Percentiles rank a stretch among this genome's conserved stretches.
Evolutionary conservation across 2,113 vertebrate genomes (phyloP).

Genomic region (Labeo rohita): DNA sequence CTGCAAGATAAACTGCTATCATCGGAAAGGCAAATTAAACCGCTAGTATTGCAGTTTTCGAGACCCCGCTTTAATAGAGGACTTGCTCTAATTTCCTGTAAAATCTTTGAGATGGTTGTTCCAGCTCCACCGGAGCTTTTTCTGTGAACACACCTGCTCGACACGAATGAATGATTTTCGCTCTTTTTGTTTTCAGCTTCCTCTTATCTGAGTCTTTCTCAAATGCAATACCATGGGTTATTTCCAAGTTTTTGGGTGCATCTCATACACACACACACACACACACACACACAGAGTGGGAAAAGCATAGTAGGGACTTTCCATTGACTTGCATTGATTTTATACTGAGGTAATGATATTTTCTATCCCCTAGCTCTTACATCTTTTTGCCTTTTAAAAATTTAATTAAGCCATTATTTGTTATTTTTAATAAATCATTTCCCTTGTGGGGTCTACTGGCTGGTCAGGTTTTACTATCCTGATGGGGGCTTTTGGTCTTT

Average conservation of each 20-base stretch:
- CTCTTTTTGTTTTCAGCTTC: conserved; percentile 1
- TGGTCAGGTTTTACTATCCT: conserved; percentile 25
- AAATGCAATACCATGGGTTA: not conserved
- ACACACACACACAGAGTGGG: not conserved
- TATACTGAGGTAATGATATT: conserved; percentile 14
- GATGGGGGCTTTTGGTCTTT: not conserved
- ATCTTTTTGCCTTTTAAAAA: not conserved
- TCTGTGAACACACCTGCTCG: not conserved
- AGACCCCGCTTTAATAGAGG: conserved; percentile 52
- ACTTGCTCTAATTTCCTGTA: conserved; percentile 46
- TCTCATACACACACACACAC: not conserved
- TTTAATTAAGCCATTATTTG: conserved; percentile 7
- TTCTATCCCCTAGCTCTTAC: not conserved
- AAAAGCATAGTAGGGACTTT: not conserved
- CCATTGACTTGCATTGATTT: not conserved
- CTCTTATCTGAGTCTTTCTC: not conserved
- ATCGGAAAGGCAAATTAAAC: conserved; percentile 69
- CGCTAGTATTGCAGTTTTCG: conserved; percentile 60
- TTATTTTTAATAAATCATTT: not conserved
- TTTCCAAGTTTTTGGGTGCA: not conserved
- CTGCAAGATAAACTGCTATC: conserved; percentile 69
- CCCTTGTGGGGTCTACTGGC: not conserved
- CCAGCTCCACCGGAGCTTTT: not conserved
- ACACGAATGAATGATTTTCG: not conserved
- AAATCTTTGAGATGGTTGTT: not conserved